phyloP scores from a whole-genome alignment of 1,140 invertebrate genomes.

The Orius insidiosus region DNA sequence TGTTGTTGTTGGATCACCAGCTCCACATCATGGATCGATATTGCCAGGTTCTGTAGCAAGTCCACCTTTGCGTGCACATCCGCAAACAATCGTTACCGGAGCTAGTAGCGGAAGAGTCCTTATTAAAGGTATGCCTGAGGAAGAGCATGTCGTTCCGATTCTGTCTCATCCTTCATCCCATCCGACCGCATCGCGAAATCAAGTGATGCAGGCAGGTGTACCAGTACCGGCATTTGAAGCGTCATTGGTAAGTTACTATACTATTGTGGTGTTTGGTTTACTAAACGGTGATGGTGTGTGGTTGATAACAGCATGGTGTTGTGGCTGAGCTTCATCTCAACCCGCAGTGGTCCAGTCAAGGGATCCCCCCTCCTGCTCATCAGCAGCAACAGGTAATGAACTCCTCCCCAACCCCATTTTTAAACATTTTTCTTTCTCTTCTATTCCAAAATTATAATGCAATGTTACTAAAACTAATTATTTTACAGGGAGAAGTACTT shows the following conservation, averaged over 20 bases:
- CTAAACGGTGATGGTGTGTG: slow-evolving; percentile 16
- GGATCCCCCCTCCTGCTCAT: slow-evolving; percentile 62
- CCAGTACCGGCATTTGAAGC: slow-evolving; percentile 41
- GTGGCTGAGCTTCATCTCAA: slow-evolving; percentile 26
- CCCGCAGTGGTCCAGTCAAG: slow-evolving; percentile 23
- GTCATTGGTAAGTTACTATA: slow-evolving; percentile 44
- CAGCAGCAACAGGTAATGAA: slow-evolving; percentile 63
- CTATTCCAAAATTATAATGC: background rate
- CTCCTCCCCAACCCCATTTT: slow-evolving; percentile 10
- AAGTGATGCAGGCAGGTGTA: slow-evolving; percentile 32
- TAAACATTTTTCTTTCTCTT: background rate
- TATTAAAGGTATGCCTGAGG: background rate
- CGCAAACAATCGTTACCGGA: slow-evolving; percentile 30
- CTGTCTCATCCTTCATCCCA: slow-evolving; percentile 27
- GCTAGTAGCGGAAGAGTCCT: slow-evolving; percentile 25
- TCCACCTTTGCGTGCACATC: slow-evolving; percentile 34
- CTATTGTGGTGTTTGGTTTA: slow-evolving; percentile 3
- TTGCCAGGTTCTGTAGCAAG: slow-evolving; percentile 35
- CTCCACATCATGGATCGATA: slow-evolving; percentile 21
- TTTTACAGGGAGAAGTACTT: slow-evolving; percentile 41
- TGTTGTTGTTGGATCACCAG: slow-evolving; percentile 16
- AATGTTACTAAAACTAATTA: too few relatives aligned
- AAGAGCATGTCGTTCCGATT: slow-evolving; percentile 31
- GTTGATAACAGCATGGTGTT: slow-evolving; percentile 22
- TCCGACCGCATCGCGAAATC: slow-evolving; percentile 13